Conservation (phyloP, 2,797 vertebrate species). For the Discoglossus pictus region DNA sequence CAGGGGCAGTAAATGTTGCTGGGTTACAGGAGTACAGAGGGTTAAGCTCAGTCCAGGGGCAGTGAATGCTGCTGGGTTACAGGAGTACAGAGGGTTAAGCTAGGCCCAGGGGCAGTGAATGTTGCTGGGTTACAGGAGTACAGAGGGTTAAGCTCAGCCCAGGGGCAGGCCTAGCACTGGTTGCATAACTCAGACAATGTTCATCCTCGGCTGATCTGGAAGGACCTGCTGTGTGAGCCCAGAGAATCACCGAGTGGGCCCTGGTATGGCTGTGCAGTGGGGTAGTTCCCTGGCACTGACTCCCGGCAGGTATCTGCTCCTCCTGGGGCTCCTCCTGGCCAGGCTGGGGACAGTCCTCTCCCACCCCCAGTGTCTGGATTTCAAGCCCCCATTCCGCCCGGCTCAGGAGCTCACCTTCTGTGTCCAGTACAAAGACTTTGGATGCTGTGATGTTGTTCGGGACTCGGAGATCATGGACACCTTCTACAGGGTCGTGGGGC, state of each 20-base stretch:
- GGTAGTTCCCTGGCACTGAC: slow-evolving; percentile 3
- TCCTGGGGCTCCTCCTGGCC: slow-evolving; percentile 21
- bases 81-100: too few species aligned
- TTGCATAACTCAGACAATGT: slow-evolving; percentile 26
- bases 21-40: too few species aligned
- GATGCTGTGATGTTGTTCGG: slow-evolving; percentile 82
- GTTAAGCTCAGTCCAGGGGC: too few species aligned
- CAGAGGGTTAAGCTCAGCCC: slow-evolving; percentile 1
- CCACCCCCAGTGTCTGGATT: slow-evolving; percentile 95
- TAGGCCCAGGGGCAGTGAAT: neutral
- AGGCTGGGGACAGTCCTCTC: slow-evolving; percentile 37
- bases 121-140: too few species aligned
- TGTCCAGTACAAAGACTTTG: slow-evolving; percentile 82
- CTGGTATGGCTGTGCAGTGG: neutral
- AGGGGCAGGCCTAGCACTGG: neutral
- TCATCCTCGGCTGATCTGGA: slow-evolving; percentile 5
- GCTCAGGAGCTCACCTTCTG: slow-evolving; percentile 80
- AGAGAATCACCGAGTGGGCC: neutral
- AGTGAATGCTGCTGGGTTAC: neutral
- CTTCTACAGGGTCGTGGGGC: slow-evolving; percentile 76
- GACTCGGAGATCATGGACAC: slow-evolving; percentile 78
- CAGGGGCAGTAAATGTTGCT: too few species aligned
- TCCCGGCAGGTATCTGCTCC: slow-evolving; percentile 11
- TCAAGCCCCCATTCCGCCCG: slow-evolving; percentile 89
- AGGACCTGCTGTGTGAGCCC: slow-evolving; percentile 1